Evolutionary conservation across 2,113 vertebrate genomes (phyloP).

Genomic region (Nothobranchius furzeri): DNA sequence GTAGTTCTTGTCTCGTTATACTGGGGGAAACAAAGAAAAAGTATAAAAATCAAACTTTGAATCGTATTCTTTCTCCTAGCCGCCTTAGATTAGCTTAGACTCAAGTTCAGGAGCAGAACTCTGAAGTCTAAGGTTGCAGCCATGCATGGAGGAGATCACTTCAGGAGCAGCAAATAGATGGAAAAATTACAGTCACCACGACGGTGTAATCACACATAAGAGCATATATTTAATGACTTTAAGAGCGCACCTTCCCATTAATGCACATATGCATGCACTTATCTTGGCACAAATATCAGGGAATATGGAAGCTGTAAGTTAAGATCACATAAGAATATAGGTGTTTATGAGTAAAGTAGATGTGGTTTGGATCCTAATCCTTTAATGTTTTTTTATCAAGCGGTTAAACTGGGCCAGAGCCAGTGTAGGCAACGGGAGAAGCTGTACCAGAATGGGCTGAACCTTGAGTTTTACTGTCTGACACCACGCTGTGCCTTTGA

Average conservation of each 20-base stretch:
- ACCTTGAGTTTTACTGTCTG: conserved; percentile 5
- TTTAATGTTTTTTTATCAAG: not conserved
- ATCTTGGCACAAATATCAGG: conserved; percentile 12
- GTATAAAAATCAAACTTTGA: no score
- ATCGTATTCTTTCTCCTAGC: not conserved
- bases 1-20: no score
- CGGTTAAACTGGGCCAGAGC: conserved; percentile 19
- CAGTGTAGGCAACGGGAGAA: conserved; percentile 18
- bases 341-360: conserved; percentile 27
- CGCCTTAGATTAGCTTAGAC: not conserved
- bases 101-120: not conserved
- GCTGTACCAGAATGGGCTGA: conserved; percentile 18
- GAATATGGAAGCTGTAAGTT: conserved; percentile 24
- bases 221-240: conserved; percentile 2
- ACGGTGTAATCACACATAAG: conserved; percentile 1
- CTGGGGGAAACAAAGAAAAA: no score
- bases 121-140: not conserved
- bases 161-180: not conserved
- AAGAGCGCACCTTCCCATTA: conserved; percentile 11
- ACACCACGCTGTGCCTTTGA: not conserved
- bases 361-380: conserved; percentile 8
- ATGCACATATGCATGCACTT: not conserved
- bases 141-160: conserved; percentile 2
- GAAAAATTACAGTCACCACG: conserved; percentile 12
- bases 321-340: conserved; percentile 14